Evolutionary conservation across 2,113 vertebrate species (phyloP).

Genomic region (Promerops cafer): DNA sequence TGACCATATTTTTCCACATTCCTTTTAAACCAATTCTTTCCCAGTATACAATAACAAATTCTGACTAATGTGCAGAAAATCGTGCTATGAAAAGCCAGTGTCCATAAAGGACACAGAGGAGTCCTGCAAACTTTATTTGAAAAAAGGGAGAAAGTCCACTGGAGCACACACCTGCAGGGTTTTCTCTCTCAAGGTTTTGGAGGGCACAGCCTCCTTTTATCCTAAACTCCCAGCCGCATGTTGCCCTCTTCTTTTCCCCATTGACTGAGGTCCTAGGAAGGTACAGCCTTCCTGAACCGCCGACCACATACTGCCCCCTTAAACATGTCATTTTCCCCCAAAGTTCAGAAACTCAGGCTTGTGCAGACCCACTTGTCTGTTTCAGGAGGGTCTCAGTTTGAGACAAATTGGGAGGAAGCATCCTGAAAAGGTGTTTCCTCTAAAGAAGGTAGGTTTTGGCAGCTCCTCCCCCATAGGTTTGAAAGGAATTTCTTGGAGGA

Average conservation of each 20-base stretch:
- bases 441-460: too few species aligned
- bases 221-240: fast-evolving
- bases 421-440: too few species aligned
- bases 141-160: neutral
- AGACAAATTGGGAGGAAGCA: too few species aligned
- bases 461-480: too few species aligned
- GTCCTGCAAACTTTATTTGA: fast-evolving
- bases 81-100: too few species aligned
- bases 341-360: neutral
- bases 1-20: too few species aligned
- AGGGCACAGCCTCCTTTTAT: neutral
- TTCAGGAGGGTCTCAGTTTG: too few species aligned
- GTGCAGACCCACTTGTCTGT: neutral
- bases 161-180: fast-evolving
- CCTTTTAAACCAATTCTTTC: too few species aligned
- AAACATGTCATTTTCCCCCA: too few species aligned
- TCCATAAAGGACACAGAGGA: neutral
- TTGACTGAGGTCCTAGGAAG: neutral
- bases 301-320: neutral
- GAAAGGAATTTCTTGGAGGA: too few species aligned
- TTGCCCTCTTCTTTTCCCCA: neutral
- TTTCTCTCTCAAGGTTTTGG: fast-evolving
- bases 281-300: fast-evolving
- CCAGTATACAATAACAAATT: too few species aligned
- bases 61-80: too few species aligned